Evolutionary conservation across 2,113 vertebrate species (phyloP), one percentile per base, ranked within the genome.

Genomic region (Struthidea cinerea): DNA sequence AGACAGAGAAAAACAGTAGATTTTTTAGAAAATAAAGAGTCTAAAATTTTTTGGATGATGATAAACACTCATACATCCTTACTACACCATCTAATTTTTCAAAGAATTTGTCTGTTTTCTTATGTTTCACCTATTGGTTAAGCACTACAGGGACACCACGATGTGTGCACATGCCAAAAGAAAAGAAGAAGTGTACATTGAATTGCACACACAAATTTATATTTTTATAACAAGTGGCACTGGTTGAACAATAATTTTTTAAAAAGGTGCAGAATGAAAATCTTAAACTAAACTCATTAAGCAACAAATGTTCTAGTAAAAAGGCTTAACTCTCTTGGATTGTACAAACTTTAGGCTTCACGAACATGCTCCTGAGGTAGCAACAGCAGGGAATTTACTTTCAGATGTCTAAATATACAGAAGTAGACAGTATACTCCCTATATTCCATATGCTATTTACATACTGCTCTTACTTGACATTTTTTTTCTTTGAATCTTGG

Each of bases 311-410:
- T 27, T 11, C 56, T 59, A n/a, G 7, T 57, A 49, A 75, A 70
- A 46, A 11, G 16, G 7, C 42, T 39, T 53, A 61, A 35, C 3
- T 69, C 6, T 27, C 6, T 49, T 61, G n/a, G 2, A 12, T 56
- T 70, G 16, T 53, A 10, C 11, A 65, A 80, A 63, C 3, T n/a
- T 49, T 2, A 85, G 21, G 35, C 37, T 84, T 83, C 24, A 74
- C 5, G 0, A 87, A 8, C 8, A 8, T 50, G 22, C 4, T 81
- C 6, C 19, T 50, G 32, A 57, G 10, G 6, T 37, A 7, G 3
- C 61, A 70, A 84, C 61, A 35, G 3, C 17, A 55, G 41, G 16
- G 65, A 49, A 56, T 77, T 42, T 78, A 23, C 9, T 65, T 89
- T 90, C 19, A 78, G 27, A 47, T 7, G 75, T 75, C 23, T 71